Evolutionary conservation across 2,797 vertebrate species (phyloP).

Genomic region (Darevskia nairensis): DNA sequence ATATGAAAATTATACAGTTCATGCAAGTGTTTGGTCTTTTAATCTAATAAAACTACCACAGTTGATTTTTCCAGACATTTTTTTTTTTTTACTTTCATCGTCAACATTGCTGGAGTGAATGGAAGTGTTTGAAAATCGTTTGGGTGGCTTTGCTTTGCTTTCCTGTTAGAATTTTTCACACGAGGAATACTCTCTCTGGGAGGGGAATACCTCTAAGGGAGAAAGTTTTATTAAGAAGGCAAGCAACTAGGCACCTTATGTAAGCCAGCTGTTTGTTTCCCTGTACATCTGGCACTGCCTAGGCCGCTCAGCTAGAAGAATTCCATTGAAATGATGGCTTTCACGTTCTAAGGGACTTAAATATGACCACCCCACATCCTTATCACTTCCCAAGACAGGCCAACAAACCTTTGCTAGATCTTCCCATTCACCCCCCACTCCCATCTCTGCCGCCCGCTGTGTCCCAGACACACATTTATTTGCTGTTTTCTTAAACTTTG

Average conservation of each 20-base stretch:
- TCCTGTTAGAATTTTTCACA: neutral
- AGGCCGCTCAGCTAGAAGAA: conserved; percentile 61
- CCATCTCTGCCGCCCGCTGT: too few relatives aligned
- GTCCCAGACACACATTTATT: fast-evolving
- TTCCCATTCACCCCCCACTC: neutral
- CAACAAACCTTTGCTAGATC: neutral
- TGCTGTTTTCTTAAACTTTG: neutral
- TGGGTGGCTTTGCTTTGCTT: neutral
- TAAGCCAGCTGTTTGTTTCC: conserved; percentile 53
- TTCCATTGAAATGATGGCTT: conserved; percentile 58
- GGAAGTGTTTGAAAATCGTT: neutral
- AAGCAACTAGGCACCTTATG: conserved; percentile 20
- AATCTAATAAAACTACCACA: neutral
- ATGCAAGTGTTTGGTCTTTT: neutral
- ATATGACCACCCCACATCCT: neutral
- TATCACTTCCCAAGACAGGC: conserved; percentile 22
- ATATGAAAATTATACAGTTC: neutral
- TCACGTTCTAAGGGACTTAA: conserved; percentile 54
- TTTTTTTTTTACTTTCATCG: too few relatives aligned
- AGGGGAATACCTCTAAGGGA: neutral
- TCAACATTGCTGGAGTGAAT: neutral
- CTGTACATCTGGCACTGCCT: conserved; percentile 62
- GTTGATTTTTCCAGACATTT: neutral
- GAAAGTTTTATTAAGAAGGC: conserved; percentile 52
- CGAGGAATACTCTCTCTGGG: neutral